Percentiles rank a stretch among this genome's conserved stretches.
phyloP scores from a whole-genome alignment of 2,888 invertebrate species.

The Dioctria rufipes region DNA sequence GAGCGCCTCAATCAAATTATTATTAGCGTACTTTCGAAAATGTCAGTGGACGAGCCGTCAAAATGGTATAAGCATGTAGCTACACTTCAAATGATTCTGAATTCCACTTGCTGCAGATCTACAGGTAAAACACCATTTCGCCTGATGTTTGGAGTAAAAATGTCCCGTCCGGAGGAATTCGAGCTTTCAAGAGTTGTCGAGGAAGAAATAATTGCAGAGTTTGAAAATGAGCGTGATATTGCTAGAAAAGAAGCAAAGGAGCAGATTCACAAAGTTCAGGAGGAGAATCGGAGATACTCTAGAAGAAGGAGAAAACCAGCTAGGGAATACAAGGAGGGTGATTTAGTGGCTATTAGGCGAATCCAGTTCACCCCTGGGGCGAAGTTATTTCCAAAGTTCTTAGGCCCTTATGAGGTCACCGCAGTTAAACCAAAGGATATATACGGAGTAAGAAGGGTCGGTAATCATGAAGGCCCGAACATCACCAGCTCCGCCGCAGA shows the following conservation, averaged over 20 bases:
- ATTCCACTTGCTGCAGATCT: background rate
- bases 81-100: background rate
- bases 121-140: background rate
- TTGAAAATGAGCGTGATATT: too few relatives aligned
- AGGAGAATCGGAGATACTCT: too few relatives aligned
- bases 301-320: too few relatives aligned
- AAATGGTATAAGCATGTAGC: conserved; percentile 1
- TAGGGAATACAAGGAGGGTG: too few relatives aligned
- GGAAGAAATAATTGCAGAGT: background rate
- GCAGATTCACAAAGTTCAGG: too few relatives aligned
- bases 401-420: background rate
- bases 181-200: background rate
- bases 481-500: too few relatives aligned
- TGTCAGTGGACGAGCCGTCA: background rate
- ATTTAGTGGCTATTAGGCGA: too few relatives aligned
- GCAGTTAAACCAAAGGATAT: conserved; percentile 50
- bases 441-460: background rate
- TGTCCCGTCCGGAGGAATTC: background rate
- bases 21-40: background rate
- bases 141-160: background rate
- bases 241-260: too few relatives aligned
- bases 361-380: too few relatives aligned
- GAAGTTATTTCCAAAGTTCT: background rate
- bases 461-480: background rate
- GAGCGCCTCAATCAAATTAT: background rate